Evolutionary conservation across 2,113 vertebrate genomes (phyloP).

Genomic region (Miniopterus natalensis): DNA sequence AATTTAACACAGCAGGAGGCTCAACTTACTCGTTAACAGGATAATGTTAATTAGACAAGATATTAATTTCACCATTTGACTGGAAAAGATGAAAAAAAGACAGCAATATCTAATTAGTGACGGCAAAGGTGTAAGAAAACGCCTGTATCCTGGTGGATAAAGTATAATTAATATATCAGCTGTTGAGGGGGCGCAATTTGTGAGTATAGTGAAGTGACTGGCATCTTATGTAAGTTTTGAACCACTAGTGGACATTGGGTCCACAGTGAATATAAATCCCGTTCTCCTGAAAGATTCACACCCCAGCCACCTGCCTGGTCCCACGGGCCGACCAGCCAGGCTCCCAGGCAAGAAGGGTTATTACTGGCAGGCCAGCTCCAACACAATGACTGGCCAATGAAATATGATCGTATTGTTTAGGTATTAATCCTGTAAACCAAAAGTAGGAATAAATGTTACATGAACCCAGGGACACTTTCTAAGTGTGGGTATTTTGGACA

Average conservation of each 20-base stretch:
- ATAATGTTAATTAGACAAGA: constrained; percentile 50
- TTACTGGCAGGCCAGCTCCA: not conserved
- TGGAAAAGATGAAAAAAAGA: not conserved
- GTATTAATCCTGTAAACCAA: not conserved
- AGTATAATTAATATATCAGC: not conserved
- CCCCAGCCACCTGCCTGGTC: not conserved
- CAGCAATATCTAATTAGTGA: constrained; percentile 14
- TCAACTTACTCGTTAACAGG: not conserved
- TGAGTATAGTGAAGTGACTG: not conserved
- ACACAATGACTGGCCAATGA: not conserved
- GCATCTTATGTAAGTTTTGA: not conserved
- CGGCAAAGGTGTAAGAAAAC: constrained; percentile 19
- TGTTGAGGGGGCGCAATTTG: not conserved
- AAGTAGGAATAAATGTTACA: not conserved
- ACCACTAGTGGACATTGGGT: not conserved
- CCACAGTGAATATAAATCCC: not conserved
- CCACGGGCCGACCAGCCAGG: not conserved
- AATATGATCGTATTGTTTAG: not conserved
- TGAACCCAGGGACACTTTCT: not conserved
- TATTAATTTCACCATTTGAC: not conserved
- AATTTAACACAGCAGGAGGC: not conserved
- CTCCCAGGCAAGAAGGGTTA: not conserved
- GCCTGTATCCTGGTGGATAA: not conserved
- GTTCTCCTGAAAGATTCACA: not conserved
- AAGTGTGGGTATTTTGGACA: not conserved